These are phyloP conservation scores for Drosophila azteca DNA, from an alignment of 1,140 invertebrate species.

Conservation along the genomic window DNA sequence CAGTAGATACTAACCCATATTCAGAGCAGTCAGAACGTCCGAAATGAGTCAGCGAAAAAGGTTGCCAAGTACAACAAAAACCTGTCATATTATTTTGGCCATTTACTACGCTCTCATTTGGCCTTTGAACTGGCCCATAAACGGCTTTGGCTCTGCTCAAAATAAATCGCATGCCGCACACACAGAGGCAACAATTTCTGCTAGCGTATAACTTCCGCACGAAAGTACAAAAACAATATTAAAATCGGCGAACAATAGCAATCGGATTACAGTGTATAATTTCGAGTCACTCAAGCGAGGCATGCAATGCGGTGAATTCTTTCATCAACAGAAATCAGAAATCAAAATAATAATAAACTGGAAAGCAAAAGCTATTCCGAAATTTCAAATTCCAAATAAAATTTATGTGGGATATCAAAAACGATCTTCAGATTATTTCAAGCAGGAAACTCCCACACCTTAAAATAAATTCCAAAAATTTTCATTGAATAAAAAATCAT, in stretches of 20 bases:
- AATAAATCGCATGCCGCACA: slow-evolving; percentile 39
- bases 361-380: slow-evolving; percentile 18
- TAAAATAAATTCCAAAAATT: no score
- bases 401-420: slow-evolving; percentile 3
- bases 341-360: slow-evolving; percentile 12
- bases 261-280: slow-evolving; percentile 48
- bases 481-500: no score
- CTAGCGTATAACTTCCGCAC: slow-evolving; percentile 61
- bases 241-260: slow-evolving; percentile 39
- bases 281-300: slow-evolving; percentile 54
- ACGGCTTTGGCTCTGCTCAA: slow-evolving; percentile 13
- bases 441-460: no score
- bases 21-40: slow-evolving; percentile 1
- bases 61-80: slow-evolving; percentile 16
- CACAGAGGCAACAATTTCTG: slow-evolving; percentile 47
- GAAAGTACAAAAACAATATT: slow-evolving; percentile 24
- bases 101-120: slow-evolving; percentile 3
- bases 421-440: no score
- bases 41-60: slow-evolving; percentile 27
- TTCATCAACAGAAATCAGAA: slow-evolving; percentile 8
- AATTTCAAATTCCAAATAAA: background rate
- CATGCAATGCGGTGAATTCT: slow-evolving; percentile 60
- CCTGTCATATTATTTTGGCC: slow-evolving; percentile 20
- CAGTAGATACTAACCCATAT: background rate
- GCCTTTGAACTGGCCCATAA: slow-evolving; percentile 45